Conservation (phyloP, 1,140 invertebrate genomes). For the Hydropsyche tenuis region DNA sequence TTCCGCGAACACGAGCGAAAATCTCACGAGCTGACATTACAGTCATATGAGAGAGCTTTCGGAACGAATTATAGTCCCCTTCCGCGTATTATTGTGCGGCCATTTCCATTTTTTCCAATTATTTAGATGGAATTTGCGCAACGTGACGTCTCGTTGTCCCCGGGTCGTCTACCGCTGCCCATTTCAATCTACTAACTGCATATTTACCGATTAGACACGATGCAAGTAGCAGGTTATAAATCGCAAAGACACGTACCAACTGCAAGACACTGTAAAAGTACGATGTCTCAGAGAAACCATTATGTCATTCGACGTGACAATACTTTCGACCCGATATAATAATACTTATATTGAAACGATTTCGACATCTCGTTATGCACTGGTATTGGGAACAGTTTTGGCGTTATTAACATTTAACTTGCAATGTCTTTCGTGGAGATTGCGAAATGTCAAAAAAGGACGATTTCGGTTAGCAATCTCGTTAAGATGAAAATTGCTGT, state of each 20-base stretch:
- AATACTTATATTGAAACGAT: neutral
- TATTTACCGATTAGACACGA: constrained; percentile 33
- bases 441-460: neutral
- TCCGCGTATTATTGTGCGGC: too few relatives aligned
- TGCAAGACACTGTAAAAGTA: neutral
- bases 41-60: too few relatives aligned
- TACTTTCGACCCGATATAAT: constrained; percentile 30
- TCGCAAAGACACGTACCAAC: neutral
- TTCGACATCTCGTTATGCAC: constrained; percentile 32
- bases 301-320: constrained; percentile 38
- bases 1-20: neutral
- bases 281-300: constrained; percentile 21
- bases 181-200: neutral
- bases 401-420: constrained; percentile 8
- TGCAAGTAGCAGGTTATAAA: constrained; percentile 23
- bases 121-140: neutral
- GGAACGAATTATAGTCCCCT: too few relatives aligned
- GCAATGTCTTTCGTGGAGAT: neutral
- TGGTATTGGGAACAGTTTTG: neutral
- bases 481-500: neutral
- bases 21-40: too few relatives aligned
- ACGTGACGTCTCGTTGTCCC: neutral
- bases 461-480: neutral
- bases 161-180: neutral
- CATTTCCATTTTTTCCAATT: too few relatives aligned